Base-by-base conservation (phyloP, 2,113 vertebrate species). In the Callorhinus ursinus region DNA sequence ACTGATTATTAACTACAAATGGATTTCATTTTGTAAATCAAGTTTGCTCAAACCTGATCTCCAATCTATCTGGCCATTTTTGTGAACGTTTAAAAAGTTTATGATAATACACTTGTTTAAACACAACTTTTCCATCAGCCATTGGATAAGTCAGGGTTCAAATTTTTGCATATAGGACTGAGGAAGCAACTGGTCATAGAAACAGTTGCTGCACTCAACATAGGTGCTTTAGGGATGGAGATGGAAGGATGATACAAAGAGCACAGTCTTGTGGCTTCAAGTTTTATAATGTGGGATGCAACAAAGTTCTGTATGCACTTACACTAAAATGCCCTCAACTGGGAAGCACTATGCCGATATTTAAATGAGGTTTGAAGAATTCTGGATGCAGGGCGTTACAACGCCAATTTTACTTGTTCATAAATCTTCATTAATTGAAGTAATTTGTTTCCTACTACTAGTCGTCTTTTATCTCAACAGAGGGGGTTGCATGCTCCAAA, bases 11-110 rank as follows among this genome's bases (percentile, higher is more conserved):
- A 90, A 90, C 39, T 86, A 83, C 9, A 14, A 19, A 71, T 28
- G 51, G 31, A 65, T 67, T 95, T 94, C 69, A 94, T 14, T 22
- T 18, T 82, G 51, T 65, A 76, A 81, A 72, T 15, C 90, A 57
- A 63, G 13, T 85, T 72, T 85, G 65, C 53, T 61, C 80, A 90
- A 19, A 71, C 39, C 67, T 3, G 21, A 53, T 80, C 80, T 90
- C 74, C 76, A 24, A 79, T 82, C 65, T 31, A 22, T 61, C 8
- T 93, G 79, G 46, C 6, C 26, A 53, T 84, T 95, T 71, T 22
- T 63, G 61, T 89, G 82, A 82, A 77, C 16, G 3, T 92, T 79
- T 77, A 84, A 42, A 76, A 95, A 88, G 4, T 76, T 93, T 96
- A 79, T 0, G 1, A 39, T 67, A 72, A 79, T 36, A 88, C 5